Evolutionary conservation across 2,888 invertebrate genomes (phyloP).

Genomic region (Xestia sexstrigata): DNA sequence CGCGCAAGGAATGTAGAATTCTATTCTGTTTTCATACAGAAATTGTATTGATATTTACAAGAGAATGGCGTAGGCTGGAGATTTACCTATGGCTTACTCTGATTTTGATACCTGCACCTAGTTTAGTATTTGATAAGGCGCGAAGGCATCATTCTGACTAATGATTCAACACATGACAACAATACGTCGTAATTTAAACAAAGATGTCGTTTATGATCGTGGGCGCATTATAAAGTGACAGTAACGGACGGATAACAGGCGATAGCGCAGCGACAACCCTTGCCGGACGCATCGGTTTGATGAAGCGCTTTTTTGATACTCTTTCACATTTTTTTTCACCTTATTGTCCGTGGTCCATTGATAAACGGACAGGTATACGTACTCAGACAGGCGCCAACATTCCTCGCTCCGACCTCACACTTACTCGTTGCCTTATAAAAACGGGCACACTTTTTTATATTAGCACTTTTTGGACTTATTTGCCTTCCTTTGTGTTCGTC

Average conservation of each 20-base stretch:
- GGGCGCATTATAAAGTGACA: conserved; percentile 65
- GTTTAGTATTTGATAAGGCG: conserved; percentile 1
- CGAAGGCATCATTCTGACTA: conserved; percentile 25
- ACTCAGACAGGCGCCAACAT: conserved; percentile 91
- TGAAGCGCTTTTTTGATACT: conserved; percentile 89
- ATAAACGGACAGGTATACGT: conserved; percentile 91
- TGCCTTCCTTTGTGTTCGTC: conserved; percentile 87
- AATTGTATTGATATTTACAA: conserved; percentile 63
- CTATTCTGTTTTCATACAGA: conserved; percentile 67
- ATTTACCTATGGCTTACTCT: conserved; percentile 49
- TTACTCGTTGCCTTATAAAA: conserved; percentile 88
- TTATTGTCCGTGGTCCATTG: conserved; percentile 89
- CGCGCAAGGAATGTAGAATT: conserved; percentile 71
- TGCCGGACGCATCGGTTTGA: conserved; percentile 88
- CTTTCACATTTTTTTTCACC: conserved; percentile 83
- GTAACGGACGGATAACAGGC: conserved; percentile 67
- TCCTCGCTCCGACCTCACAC: conserved; percentile 90
- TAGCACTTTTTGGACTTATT: conserved; percentile 89
- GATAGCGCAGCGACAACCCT: conserved; percentile 84
- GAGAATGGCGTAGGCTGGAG: conserved; percentile 54
- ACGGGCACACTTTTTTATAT: conserved; percentile 89
- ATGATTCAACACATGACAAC: conserved; percentile 35
- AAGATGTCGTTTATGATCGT: conserved; percentile 63
- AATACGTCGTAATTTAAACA: conserved; percentile 55
- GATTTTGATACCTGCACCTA: conserved; percentile 39